Percentiles rank a stretch among this genome's conserved stretches.
These are phyloP conservation scores for Pelosia muscerda DNA, from an alignment of 2,888 invertebrate genomes.

Conservation along the genomic window DNA sequence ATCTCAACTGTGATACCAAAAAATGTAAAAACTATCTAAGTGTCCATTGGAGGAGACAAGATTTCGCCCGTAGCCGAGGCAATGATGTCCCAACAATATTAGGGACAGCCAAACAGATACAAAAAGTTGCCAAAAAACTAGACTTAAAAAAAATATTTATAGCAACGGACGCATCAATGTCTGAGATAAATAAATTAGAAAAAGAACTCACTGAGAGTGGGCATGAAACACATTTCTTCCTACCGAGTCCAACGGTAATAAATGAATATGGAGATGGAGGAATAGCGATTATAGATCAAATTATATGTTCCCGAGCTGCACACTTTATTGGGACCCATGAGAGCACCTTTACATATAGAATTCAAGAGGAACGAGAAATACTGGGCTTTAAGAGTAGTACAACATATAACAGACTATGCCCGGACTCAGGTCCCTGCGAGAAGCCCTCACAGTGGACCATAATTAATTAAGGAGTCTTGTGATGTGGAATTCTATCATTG, in stretches of 20 bases:
- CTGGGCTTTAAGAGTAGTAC: constrained; percentile 92
- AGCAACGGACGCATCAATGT: constrained; percentile 92
- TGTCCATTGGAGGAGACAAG: constrained; percentile 95
- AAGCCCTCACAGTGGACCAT: constrained; percentile 93
- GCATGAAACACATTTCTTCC: constrained; percentile 67
- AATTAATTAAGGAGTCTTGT: constrained; percentile 74
- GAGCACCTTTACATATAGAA: constrained; percentile 98
- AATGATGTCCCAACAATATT: constrained; percentile 92
- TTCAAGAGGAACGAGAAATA: constrained; percentile 99
- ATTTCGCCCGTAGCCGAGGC: constrained; percentile 92
- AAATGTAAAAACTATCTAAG: constrained; percentile 91
- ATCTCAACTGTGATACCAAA: constrained; percentile 62
- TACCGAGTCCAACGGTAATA: constrained; percentile 80
- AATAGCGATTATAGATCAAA: constrained; percentile 97
- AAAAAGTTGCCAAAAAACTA: constrained; percentile 84
- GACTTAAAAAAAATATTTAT: constrained; percentile 88
- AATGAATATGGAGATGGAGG: constrained; percentile 92
- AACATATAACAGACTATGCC: constrained; percentile 96
- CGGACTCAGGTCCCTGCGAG: constrained; percentile 88
- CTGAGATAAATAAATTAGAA: constrained; percentile 84
- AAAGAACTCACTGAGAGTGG: constrained; percentile 69
- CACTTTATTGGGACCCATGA: constrained; percentile 97
- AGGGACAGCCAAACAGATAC: constrained; percentile 92
- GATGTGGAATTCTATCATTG: not conserved
- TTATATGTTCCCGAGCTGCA: constrained; percentile 95